Evolutionary conservation across 1,140 invertebrate species (phyloP).

Genomic region (Xylocopa sonorina): DNA sequence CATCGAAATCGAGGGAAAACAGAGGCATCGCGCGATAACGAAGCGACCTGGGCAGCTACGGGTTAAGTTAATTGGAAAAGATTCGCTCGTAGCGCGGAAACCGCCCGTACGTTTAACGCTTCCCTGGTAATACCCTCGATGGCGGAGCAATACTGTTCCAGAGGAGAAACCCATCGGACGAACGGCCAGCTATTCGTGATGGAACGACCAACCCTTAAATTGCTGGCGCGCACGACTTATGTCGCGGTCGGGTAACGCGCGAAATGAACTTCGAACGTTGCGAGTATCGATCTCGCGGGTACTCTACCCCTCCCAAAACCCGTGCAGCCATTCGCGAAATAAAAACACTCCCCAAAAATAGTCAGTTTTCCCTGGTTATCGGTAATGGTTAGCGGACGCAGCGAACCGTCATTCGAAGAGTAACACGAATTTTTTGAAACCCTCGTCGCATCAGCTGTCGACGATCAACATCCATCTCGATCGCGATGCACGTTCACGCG

Average conservation of each 20-base stretch:
- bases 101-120: slow-evolving; percentile 8
- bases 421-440: too few species aligned
- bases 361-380: too few species aligned
- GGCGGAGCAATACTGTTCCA: not conserved
- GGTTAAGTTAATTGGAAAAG: slow-evolving; percentile 2
- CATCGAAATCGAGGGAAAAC: too few species aligned
- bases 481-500: too few species aligned
- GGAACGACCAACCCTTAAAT: slow-evolving; percentile 16
- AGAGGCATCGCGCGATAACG: not conserved
- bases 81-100: not conserved
- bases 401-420: too few species aligned
- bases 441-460: too few species aligned
- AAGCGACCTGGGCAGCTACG: too few species aligned
- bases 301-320: too few species aligned
- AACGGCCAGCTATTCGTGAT: slow-evolving; percentile 13
- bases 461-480: too few species aligned
- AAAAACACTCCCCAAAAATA: too few species aligned
- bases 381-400: too few species aligned
- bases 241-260: not conserved
- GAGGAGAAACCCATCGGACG: not conserved
- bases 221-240: not conserved
- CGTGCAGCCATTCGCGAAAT: too few species aligned
- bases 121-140: not conserved
- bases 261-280: not conserved
- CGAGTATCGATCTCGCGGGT: slow-evolving; percentile 3